A percentile compares a stretch with the other conserved stretches of the same genome.
phyloP scores from a whole-genome alignment of 2,113 vertebrate species.

The Rhegmatorhina hoffmannsi region DNA sequence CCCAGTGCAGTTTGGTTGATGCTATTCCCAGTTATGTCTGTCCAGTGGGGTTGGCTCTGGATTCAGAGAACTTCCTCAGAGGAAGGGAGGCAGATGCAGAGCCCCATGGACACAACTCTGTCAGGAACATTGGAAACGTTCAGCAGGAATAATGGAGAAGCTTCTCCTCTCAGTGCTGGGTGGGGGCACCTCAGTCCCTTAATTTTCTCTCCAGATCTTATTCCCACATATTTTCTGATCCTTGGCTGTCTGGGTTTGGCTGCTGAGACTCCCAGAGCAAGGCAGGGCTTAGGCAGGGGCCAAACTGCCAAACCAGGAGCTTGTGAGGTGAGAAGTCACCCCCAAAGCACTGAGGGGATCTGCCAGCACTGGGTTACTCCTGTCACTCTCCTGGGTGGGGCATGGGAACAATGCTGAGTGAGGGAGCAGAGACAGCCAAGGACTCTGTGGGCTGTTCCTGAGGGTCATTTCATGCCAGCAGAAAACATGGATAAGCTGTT shows the following conservation, averaged over 20 bases:
- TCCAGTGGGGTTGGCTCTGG: not conserved
- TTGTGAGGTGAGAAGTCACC: not conserved
- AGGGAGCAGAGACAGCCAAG: not conserved
- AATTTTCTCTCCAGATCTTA: not conserved
- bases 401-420: not conserved
- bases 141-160: not conserved
- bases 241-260: not conserved
- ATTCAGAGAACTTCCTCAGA: not conserved
- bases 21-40: not conserved
- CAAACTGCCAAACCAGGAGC: not conserved
- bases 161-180: not conserved
- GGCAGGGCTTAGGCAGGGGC: not conserved
- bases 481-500: not conserved
- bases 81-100: not conserved
- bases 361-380: not conserved
- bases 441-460: not conserved
- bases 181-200: not conserved
- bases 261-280: not conserved
- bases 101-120: not conserved
- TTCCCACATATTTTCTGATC: not conserved
- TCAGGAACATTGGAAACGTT: not conserved
- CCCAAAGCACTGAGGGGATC: not conserved
- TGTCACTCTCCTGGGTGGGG: not conserved
- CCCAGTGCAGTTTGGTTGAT: not conserved
- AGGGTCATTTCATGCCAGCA: not conserved